Conservation (phyloP, 2,113 vertebrate genomes). For the Astur gentilis region DNA sequence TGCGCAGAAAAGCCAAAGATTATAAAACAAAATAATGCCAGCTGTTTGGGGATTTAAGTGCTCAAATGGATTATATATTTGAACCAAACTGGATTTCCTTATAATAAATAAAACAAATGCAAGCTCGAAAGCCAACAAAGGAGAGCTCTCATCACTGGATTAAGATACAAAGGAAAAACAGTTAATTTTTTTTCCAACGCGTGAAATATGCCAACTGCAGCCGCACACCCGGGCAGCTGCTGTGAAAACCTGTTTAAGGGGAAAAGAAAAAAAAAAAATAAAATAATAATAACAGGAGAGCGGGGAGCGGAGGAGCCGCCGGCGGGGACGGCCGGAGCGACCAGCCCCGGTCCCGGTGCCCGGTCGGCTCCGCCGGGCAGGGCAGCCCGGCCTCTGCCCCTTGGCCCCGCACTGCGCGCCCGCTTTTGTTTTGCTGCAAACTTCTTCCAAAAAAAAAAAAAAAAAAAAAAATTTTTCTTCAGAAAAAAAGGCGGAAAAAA, state of each 20-base stretch:
- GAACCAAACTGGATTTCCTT: constrained; percentile 68
- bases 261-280: neutral
- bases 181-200: constrained; percentile 42
- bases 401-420: neutral
- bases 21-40: constrained; percentile 69
- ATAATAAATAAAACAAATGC: constrained; percentile 66
- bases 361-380: neutral
- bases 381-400: neutral
- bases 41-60: constrained; percentile 68
- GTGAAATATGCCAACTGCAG: constrained; percentile 41
- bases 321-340: neutral
- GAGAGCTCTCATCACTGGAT: constrained; percentile 41
- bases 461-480: too few relatives aligned
- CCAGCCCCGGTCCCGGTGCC: neutral
- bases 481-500: neutral
- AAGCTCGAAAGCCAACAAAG: constrained; percentile 49
- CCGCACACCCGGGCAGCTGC: constrained; percentile 12
- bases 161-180: constrained; percentile 60
- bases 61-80: constrained; percentile 68
- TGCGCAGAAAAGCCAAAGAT: constrained; percentile 55
- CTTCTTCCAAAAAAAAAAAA: neutral
- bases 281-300: neutral
- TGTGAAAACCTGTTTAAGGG: neutral
- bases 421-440: neutral
- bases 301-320: neutral